Base-by-base conservation (phyloP, 2,888 invertebrate genomes). In the Nudaria mundana region DNA sequence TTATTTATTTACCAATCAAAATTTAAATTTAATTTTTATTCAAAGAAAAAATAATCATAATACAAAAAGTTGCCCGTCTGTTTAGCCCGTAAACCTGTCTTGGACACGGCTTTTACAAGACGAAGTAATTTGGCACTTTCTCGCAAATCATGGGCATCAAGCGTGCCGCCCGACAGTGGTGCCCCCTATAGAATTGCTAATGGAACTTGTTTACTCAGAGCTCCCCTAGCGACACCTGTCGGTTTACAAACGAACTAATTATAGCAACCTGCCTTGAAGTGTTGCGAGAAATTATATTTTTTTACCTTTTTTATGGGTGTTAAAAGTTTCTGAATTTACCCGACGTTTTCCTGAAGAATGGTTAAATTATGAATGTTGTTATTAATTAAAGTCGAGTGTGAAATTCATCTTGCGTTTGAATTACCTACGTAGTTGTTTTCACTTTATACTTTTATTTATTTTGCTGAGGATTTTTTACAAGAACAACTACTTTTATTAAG, bases 161-260 rank as follows among this genome's bases (percentile, higher is more conserved):
- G 52, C 55, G 50, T 30, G 50, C 42, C 41, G 43, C 42, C 47
- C 49, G 51, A 53, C 58, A 48, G 35, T 13, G 30, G 40, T 44
- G 51, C 43, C 53, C 47, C 44, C 47, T 44, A 16, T 44, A 11
- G 53, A 39, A 50, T 51, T 35, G 28, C 41, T 58, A 56, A 60
- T 56, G 56, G 57, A 60, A 58, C 60, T 52, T 60, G 58, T 61
- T 60, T 60, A 53, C 58, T 30, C 44, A 29, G 3, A 30, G 26
- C 30, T 48, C 47, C 54, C 28, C 37, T 35, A 38, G 52, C 44
- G 59, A 56, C 59, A 59, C 60, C 59, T 59, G 59, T 50, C 46
- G 60, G 60, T 56, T 52, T 42, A 47, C 44, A 52, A 59, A 60
- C 52, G 46, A 59, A 59, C 57, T 59, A 59, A 59, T 59, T 59